Base-by-base conservation (phyloP, 2,888 invertebrate species). In the Dolomedes plantarius region DNA sequence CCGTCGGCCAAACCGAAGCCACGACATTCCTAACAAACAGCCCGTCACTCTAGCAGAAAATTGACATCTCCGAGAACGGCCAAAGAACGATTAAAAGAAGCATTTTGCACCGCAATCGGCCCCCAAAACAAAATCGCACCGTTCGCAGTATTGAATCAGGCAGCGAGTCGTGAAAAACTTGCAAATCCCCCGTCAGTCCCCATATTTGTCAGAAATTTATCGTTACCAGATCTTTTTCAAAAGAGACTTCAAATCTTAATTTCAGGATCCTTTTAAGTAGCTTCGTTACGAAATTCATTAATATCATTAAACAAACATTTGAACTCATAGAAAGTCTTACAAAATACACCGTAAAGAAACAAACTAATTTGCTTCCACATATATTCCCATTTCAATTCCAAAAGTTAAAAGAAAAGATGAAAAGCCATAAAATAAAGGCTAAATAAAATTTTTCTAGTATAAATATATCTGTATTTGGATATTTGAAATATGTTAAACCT, bases 1-100 rank as follows among this genome's bases (percentile, higher is more conserved):
- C 82, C 74, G 36, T 31, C 23, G 71, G 82, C 71, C 75, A 46
- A 72, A 65, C 71, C 56, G 19, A 56, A 56, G 56, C 23, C 56
- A n/a, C n/a, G n/a, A n/a, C n/a, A 62, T 27, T 29, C n/a, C 32
- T 1, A 7, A 36, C 67, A 31, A 31, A 32, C 16, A 67, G n/a
- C 13, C 19, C 19, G n/a, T 32, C 36, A 67, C 32, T 19, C 32
- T 5, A 19, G 27, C 67, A 67, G 16, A 32, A 67, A 67, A 67
- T 67, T 67, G 67, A 67, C 67, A 67, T 67, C 65, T 65, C 31
- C 64, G 64, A 65, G 29, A 65, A 65, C 13, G 29, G 28, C n/a
- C 67, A 67, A 67, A 67, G 67, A 32, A 67, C 19, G n/a, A n/a
- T n/a, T n/a, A n/a, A n/a, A 65, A 65, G 65, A 23, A 56, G 16